A percentile compares a stretch with the other conserved stretches of the same genome.
Conservation (phyloP, 2,113 vertebrate species). For the Piaya cayana region DNA sequence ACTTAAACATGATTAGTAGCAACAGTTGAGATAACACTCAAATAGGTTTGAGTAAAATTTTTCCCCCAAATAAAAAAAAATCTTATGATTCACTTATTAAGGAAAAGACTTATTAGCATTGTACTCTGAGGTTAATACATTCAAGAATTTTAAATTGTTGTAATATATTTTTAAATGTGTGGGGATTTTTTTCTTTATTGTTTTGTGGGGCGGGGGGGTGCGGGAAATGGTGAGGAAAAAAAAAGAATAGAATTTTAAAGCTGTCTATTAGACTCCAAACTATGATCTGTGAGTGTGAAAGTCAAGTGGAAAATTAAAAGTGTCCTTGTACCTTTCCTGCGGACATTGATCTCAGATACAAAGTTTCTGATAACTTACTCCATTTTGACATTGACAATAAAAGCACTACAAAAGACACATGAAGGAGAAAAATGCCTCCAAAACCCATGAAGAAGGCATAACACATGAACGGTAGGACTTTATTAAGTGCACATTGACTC, state of each 20-base stretch:
- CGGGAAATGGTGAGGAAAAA: background rate
- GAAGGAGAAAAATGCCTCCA: background rate
- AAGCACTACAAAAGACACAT: background rate
- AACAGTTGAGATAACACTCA: background rate
- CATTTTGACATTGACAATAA: background rate
- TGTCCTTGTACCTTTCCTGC: background rate
- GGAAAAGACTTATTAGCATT: background rate
- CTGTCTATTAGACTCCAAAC: background rate
- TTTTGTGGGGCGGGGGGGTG: background rate
- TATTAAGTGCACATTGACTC: background rate
- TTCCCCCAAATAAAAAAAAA: background rate
- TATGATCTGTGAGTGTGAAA: background rate
- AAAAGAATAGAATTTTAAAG: background rate
- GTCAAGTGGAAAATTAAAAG: background rate
- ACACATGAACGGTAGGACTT: background rate
- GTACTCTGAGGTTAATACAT: background rate
- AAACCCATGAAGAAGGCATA: background rate
- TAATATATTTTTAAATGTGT: background rate
- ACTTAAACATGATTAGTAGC: background rate
- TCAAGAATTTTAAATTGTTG: background rate
- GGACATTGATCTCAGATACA: background rate
- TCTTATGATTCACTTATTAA: background rate
- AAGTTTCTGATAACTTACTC: background rate
- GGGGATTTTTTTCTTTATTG: background rate
- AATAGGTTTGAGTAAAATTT: background rate